phyloP scores from a whole-genome alignment of 2,797 vertebrate genomes.

The Fistularia tabacaria region DNA sequence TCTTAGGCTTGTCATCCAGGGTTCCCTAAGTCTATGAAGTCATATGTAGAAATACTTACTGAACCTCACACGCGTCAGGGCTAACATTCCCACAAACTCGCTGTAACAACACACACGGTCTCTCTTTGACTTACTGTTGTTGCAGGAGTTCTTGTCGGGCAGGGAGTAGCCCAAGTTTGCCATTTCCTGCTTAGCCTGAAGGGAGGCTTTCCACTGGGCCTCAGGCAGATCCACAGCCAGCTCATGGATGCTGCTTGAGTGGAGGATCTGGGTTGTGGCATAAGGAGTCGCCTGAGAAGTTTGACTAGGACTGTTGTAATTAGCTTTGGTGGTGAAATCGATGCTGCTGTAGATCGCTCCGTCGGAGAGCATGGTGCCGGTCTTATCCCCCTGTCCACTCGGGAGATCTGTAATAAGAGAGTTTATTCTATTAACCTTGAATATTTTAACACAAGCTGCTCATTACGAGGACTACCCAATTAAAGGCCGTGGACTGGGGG shows the following conservation, averaged over 20 bases:
- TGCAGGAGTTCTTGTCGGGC: slow-evolving; percentile 96
- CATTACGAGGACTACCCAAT: no score
- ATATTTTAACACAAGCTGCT: no score
- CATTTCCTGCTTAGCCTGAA: slow-evolving; percentile 95
- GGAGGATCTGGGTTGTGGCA: slow-evolving; percentile 95
- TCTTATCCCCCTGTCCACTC: slow-evolving; percentile 89
- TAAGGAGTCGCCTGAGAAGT: slow-evolving; percentile 93
- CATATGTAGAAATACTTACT: slow-evolving; percentile 5
- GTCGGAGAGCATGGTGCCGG: slow-evolving; percentile 94
- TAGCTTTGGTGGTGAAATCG: slow-evolving; percentile 95
- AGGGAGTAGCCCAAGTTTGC: slow-evolving; percentile 92
- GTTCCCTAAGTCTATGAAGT: slow-evolving; percentile 13
- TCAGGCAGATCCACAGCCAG: slow-evolving; percentile 95
- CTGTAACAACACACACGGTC: neutral
- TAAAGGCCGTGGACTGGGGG: no score
- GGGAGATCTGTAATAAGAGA: slow-evolving; percentile 79
- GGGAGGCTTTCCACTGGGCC: slow-evolving; percentile 92
- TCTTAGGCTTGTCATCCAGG: slow-evolving; percentile 10
- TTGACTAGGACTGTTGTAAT: slow-evolving; percentile 92
- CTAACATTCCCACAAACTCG: neutral
- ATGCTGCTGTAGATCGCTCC: slow-evolving; percentile 99
- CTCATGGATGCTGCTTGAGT: slow-evolving; percentile 96
- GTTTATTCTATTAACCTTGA: no score
- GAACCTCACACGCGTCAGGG: slow-evolving; percentile 7
- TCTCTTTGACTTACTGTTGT: slow-evolving; percentile 86